Evolutionary conservation across 1,140 invertebrate genomes (phyloP).

Genomic region (Micrasema minimum): DNA sequence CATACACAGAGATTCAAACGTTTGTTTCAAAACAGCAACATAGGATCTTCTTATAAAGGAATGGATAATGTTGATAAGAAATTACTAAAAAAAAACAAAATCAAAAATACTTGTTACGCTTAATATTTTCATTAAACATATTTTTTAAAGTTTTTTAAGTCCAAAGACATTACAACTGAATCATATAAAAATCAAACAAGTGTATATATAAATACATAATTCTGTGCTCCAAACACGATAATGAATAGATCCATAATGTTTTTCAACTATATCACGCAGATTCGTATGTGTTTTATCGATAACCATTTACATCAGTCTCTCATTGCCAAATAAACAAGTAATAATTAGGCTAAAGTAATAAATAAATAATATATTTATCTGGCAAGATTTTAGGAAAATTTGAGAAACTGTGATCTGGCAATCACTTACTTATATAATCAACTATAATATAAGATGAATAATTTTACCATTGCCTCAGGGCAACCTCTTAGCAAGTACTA

Average conservation of each 20-base stretch:
- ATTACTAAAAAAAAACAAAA: slow-evolving; percentile 19
- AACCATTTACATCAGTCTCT: slow-evolving; percentile 38
- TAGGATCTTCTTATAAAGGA: slow-evolving; percentile 23
- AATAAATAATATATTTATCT: slow-evolving; percentile 53
- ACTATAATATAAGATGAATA: slow-evolving; percentile 38
- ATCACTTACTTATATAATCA: slow-evolving; percentile 49
- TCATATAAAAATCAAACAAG: slow-evolving; percentile 25
- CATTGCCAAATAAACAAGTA: slow-evolving; percentile 50
- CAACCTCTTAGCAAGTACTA: slow-evolving; percentile 35
- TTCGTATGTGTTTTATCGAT: slow-evolving; percentile 53
- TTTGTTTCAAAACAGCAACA: slow-evolving; percentile 20
- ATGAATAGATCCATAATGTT: slow-evolving; percentile 29
- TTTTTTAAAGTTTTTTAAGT: not conserved
- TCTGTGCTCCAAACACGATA: slow-evolving; percentile 43
- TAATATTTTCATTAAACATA: too few relatives aligned
- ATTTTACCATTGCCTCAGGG: slow-evolving; percentile 43
- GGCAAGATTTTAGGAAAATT: slow-evolving; percentile 51
- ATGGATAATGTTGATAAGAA: slow-evolving; percentile 26
- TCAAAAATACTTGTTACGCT: slow-evolving; percentile 16
- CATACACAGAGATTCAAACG: slow-evolving; percentile 39
- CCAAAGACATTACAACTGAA: slow-evolving; percentile 16
- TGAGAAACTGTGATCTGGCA: slow-evolving; percentile 26
- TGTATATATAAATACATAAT: slow-evolving; percentile 34
- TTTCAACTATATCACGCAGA: slow-evolving; percentile 47
- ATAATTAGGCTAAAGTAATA: slow-evolving; percentile 50